Conservation (phyloP, 2,888 invertebrate genomes). For the Melieria omissa region DNA sequence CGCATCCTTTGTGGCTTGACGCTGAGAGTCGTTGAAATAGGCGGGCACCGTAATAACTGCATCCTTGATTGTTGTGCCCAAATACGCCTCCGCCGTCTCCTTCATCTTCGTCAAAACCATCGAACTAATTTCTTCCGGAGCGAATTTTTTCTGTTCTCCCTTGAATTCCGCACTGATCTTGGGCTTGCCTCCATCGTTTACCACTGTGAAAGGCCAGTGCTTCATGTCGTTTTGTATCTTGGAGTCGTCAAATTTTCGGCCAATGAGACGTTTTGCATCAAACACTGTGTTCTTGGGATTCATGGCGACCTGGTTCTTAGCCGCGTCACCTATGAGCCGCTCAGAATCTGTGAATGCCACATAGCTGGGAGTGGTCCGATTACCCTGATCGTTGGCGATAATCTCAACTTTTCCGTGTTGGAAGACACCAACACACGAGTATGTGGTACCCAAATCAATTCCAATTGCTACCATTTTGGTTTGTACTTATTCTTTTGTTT, state of each 20-base stretch:
- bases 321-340: slow-evolving; percentile 79
- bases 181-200: slow-evolving; percentile 82
- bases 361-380: slow-evolving; percentile 64
- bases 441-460: slow-evolving; percentile 59
- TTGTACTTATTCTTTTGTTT: background rate
- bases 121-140: slow-evolving; percentile 89
- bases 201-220: slow-evolving; percentile 92
- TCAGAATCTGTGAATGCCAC: slow-evolving; percentile 88
- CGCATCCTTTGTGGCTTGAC: slow-evolving; percentile 93
- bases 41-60: slow-evolving; percentile 92
- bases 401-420: slow-evolving; percentile 40
- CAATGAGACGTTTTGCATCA: slow-evolving; percentile 94
- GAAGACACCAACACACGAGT: slow-evolving; percentile 25
- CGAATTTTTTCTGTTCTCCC: slow-evolving; percentile 88
- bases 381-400: slow-evolving; percentile 54
- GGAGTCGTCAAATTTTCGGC: slow-evolving; percentile 86
- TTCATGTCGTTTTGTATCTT: slow-evolving; percentile 93
- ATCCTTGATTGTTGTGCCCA: slow-evolving; percentile 83
- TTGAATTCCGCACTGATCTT: slow-evolving; percentile 87
- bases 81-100: slow-evolving; percentile 88
- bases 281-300: slow-evolving; percentile 89
- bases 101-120: slow-evolving; percentile 95
- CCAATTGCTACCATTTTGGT: slow-evolving; percentile 73
- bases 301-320: slow-evolving; percentile 87
- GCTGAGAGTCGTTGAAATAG: slow-evolving; percentile 89